Conservation (phyloP, 2,797 vertebrate genomes). For the Pterois miles region DNA sequence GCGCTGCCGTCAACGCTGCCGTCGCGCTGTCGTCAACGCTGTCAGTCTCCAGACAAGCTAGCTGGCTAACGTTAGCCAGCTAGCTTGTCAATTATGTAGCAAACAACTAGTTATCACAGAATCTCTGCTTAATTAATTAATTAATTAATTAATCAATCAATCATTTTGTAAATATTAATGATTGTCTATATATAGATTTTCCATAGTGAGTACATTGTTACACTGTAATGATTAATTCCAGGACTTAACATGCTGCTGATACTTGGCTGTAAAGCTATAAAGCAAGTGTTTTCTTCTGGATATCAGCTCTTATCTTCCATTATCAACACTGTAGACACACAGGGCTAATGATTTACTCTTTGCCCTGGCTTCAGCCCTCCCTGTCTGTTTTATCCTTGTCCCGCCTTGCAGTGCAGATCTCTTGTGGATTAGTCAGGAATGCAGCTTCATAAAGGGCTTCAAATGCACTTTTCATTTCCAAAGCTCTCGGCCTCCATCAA, state of each 20-base stretch:
- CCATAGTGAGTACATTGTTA: not conserved
- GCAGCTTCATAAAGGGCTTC: slow-evolving; percentile 56
- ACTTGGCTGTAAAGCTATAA: not conserved
- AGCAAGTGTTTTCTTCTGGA: slow-evolving; percentile 3
- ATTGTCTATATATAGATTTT: too few relatives aligned
- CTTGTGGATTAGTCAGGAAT: slow-evolving; percentile 67
- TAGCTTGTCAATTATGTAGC: too few relatives aligned
- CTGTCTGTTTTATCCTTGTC: not conserved
- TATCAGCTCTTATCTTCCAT: slow-evolving; percentile 1
- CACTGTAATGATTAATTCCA: not conserved
- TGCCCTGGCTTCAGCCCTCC: not conserved
- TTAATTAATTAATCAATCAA: too few relatives aligned
- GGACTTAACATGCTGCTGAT: not conserved
- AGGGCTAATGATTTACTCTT: slow-evolving; percentile 11
- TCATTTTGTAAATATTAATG: not conserved
- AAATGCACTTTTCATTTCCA: slow-evolving; percentile 58
- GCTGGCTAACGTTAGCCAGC: too few relatives aligned
- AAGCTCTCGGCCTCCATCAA: slow-evolving; percentile 44
- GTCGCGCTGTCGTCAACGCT: too few relatives aligned
- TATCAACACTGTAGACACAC: slow-evolving; percentile 1
- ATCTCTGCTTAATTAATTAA: too few relatives aligned
- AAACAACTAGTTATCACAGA: not conserved
- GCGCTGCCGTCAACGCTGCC: too few relatives aligned
- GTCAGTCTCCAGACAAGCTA: too few relatives aligned
- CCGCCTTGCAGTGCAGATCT: slow-evolving; percentile 35